Evolutionary conservation across 1,140 invertebrate species (phyloP).

Genomic region (Homalodisca vitripennis): DNA sequence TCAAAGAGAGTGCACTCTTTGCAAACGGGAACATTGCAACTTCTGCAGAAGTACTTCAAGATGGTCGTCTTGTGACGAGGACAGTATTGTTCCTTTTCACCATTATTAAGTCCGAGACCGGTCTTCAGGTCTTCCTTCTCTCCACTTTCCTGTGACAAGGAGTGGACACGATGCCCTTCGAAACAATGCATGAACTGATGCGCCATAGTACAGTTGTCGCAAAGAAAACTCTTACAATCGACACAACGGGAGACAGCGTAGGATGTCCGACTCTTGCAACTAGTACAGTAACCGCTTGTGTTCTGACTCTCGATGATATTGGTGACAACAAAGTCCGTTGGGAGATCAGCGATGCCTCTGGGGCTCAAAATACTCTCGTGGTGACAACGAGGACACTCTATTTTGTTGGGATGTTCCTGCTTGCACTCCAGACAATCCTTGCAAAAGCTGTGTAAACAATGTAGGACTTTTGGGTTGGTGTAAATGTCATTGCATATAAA

Average conservation of each 20-base stretch:
- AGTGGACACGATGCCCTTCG: constrained; percentile 89
- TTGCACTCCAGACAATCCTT: constrained; percentile 74
- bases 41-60: constrained; percentile 89
- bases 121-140: constrained; percentile 46
- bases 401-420: constrained; percentile 71
- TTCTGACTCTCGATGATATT: constrained; percentile 48
- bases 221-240: constrained; percentile 93
- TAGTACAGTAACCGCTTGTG: constrained; percentile 67
- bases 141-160: constrained; percentile 56
- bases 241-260: constrained; percentile 89
- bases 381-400: constrained; percentile 78
- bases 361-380: constrained; percentile 62
- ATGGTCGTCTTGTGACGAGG: constrained; percentile 82
- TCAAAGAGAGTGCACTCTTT: constrained; percentile 90
- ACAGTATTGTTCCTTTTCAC: constrained; percentile 72
- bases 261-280: constrained; percentile 82
- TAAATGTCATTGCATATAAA: constrained; percentile 78
- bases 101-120: constrained; percentile 38
- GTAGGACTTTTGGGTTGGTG: constrained; percentile 67
- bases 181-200: constrained; percentile 99
- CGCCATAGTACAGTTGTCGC: constrained; percentile 95
- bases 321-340: constrained; percentile 66
- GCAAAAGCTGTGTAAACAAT: constrained; percentile 84
- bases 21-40: constrained; percentile 87
- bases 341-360: constrained; percentile 59